phyloP scores from a whole-genome alignment of 2,888 invertebrate species.

The Leucoma salicis region DNA sequence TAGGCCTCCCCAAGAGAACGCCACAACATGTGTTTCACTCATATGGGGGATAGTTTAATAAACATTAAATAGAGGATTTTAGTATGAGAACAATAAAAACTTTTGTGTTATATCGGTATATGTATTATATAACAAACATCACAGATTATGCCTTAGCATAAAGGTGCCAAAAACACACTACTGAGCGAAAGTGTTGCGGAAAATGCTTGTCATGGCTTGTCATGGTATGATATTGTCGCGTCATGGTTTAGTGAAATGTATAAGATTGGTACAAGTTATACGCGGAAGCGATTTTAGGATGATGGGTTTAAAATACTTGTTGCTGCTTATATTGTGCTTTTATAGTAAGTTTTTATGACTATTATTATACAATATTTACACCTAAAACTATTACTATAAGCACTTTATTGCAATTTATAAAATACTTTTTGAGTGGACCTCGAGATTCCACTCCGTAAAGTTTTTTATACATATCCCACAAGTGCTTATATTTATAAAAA shows the following conservation, averaged over 20 bases:
- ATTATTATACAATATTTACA: constrained; percentile 4
- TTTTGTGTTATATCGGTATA: too few relatives aligned
- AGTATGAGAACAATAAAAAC: too few relatives aligned
- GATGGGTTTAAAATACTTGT: neutral
- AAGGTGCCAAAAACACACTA: constrained; percentile 23
- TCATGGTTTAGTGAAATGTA: constrained; percentile 40
- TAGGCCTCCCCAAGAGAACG: too few relatives aligned
- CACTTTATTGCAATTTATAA: too few relatives aligned
- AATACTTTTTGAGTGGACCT: too few relatives aligned
- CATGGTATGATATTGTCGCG: constrained; percentile 25
- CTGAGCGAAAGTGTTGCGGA: constrained; percentile 53
- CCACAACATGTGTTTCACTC: too few relatives aligned
- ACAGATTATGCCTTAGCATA: constrained; percentile 11
- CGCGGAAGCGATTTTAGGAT: constrained; percentile 1
- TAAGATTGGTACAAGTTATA: constrained; percentile 19
- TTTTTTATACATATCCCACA: too few relatives aligned
- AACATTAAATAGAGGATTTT: too few relatives aligned
- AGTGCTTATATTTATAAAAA: too few relatives aligned
- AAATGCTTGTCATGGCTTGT: constrained; percentile 48
- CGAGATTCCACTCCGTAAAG: too few relatives aligned
- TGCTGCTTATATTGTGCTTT: neutral
- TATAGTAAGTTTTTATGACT: neutral
- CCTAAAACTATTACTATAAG: constrained; percentile 6
- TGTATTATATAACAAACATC: neutral
- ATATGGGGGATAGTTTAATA: too few relatives aligned